Conservation (phyloP, 2,888 invertebrate species). For the Epirrhoe tristata region DNA sequence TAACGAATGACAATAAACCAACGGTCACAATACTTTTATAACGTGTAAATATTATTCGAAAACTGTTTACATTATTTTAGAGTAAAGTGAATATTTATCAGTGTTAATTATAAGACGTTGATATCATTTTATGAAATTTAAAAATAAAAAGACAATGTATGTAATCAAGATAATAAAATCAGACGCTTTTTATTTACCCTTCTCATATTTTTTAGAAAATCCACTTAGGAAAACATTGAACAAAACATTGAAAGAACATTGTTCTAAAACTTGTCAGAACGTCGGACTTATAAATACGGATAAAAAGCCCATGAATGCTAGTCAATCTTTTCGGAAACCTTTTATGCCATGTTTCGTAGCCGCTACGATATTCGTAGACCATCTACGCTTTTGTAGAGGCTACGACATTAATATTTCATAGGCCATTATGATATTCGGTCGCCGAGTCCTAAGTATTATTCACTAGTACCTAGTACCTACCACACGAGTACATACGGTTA, state of each 20-base stretch:
- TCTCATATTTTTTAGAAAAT: too few species aligned
- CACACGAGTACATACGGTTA: not conserved
- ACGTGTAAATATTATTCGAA: constrained; percentile 40
- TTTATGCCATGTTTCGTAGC: not conserved
- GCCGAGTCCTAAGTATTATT: not conserved
- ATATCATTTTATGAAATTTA: constrained; percentile 85
- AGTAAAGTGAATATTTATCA: constrained; percentile 75
- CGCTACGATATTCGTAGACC: not conserved
- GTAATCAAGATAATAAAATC: constrained; percentile 59
- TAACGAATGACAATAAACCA: constrained; percentile 71
- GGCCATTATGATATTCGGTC: not conserved
- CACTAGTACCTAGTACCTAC: too few species aligned
- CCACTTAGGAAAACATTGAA: too few species aligned
- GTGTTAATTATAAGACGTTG: constrained; percentile 83
- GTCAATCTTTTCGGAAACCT: not conserved
- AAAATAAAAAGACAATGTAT: constrained; percentile 79
- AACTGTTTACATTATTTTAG: constrained; percentile 37
- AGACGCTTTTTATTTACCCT: constrained; percentile 17
- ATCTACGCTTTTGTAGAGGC: constrained; percentile 1
- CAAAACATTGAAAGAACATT: not conserved
- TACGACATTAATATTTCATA: not conserved
- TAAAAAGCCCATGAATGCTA: not conserved
- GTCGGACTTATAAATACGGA: not conserved
- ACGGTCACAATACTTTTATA: constrained; percentile 55
- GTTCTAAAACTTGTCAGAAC: not conserved